phyloP scores from a whole-genome alignment of 2,797 vertebrate genomes.

The Malurus splendens region DNA sequence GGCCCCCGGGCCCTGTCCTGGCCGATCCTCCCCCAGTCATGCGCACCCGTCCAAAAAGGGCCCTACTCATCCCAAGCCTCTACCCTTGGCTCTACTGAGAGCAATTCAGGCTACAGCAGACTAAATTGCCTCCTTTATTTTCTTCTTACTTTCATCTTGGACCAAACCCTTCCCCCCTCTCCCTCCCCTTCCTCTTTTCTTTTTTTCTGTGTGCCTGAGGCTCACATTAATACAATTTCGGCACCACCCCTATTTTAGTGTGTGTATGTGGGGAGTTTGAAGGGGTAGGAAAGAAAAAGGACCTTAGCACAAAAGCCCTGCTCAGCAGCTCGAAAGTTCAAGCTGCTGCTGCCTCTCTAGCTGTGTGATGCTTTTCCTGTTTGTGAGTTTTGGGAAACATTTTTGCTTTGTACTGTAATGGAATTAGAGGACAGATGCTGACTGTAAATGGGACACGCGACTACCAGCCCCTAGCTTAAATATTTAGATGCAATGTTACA shows the following conservation, averaged over 20 bases:
- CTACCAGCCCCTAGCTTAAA: conserved; percentile 74
- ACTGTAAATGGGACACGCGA: conserved; percentile 79
- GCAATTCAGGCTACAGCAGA: conserved; percentile 79
- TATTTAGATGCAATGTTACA: conserved; percentile 81
- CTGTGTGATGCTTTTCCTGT: conserved; percentile 72
- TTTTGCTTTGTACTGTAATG: conserved; percentile 77
- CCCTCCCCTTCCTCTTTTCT: conserved; percentile 54
- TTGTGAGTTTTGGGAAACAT: conserved; percentile 75
- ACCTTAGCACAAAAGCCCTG: conserved; percentile 76
- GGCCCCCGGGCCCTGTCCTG: conserved; percentile 87
- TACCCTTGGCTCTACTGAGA: conserved; percentile 82
- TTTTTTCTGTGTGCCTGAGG: conserved; percentile 77
- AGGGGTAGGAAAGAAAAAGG: conserved; percentile 27
- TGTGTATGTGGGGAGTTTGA: conserved; percentile 46
- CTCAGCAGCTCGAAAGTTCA: conserved; percentile 72
- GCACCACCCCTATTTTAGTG: conserved; percentile 73
- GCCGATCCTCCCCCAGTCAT: conserved; percentile 81
- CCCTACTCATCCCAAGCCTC: conserved; percentile 76
- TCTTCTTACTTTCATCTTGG: conserved; percentile 92
- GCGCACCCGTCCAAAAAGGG: conserved; percentile 78
- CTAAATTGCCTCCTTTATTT: conserved; percentile 97
- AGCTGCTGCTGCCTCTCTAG: conserved; percentile 53
- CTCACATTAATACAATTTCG: conserved; percentile 86
- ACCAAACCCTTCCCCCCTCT: conserved; percentile 77
- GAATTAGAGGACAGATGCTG: conserved; percentile 79